Conservation (phyloP, 2,797 vertebrate species). For the Caiman crocodilus region DNA sequence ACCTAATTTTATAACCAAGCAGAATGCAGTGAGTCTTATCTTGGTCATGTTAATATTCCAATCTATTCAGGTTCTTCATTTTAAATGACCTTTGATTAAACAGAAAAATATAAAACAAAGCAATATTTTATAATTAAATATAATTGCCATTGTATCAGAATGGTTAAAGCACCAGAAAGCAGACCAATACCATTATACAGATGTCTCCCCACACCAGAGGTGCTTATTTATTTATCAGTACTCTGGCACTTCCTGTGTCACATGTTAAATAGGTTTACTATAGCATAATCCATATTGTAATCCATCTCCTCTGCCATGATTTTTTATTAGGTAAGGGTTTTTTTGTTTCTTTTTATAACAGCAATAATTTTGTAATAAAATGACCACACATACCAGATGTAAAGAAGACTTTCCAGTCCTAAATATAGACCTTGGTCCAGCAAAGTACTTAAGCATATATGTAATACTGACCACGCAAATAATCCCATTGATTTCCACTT, state of each 20-base stretch:
- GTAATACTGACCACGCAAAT: neutral
- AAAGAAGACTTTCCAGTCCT: neutral
- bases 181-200: neutral
- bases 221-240: constrained; percentile 66
- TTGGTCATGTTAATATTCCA: neutral
- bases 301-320: constrained; percentile 15
- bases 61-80: neutral
- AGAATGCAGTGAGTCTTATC: neutral
- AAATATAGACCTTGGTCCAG: neutral
- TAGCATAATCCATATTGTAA: constrained; percentile 42
- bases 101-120: neutral
- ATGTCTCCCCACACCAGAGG: neutral
- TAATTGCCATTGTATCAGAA: neutral
- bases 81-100: neutral
- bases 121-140: neutral
- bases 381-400: neutral
- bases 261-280: constrained; percentile 37
- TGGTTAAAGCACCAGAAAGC: neutral
- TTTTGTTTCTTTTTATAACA: constrained; percentile 39
- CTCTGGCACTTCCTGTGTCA: constrained; percentile 55
- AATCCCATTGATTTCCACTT: neutral
- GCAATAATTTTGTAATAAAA: neutral
- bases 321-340: constrained; percentile 48
- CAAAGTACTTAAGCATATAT: neutral
- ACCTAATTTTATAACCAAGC: neutral